phyloP scores from a whole-genome alignment of 2,113 vertebrate species.

The Astatoreochromis straeleni region DNA sequence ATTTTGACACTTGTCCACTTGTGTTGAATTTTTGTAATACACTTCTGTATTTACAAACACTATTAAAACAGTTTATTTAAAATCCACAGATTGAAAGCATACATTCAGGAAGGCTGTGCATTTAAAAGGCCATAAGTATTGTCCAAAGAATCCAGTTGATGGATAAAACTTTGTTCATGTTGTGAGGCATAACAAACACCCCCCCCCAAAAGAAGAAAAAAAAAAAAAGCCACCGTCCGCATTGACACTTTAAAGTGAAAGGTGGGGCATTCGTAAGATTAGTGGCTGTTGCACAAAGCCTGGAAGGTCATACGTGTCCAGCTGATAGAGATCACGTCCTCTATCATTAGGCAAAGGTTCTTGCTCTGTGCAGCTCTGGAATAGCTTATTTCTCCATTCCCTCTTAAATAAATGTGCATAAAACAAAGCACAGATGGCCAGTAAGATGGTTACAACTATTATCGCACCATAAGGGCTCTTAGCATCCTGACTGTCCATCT shows the following conservation, averaged over 20 bases:
- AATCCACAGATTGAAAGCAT: background rate
- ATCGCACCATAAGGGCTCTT: background rate
- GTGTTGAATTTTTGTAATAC: background rate
- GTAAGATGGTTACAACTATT: background rate
- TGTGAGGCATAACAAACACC: background rate
- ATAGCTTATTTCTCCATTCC: background rate
- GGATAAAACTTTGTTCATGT: background rate
- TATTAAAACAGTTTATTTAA: background rate
- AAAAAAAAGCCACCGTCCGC: background rate
- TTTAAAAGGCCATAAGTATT: background rate
- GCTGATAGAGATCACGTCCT: background rate
- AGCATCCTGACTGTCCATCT: accelerated
- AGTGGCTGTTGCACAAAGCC: background rate
- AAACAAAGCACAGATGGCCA: background rate
- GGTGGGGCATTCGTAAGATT: background rate
- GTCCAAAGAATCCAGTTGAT: background rate
- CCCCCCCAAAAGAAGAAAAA: too few species aligned
- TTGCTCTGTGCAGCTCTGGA: background rate
- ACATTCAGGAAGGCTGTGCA: background rate
- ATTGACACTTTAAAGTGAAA: background rate
- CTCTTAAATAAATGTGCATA: background rate
- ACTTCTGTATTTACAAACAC: background rate
- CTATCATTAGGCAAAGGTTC: background rate
- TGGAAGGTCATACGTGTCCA: background rate
- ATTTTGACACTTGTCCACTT: background rate